Evolutionary conservation across 2,797 vertebrate genomes (phyloP).

Genomic region (Labroides dimidiatus): DNA sequence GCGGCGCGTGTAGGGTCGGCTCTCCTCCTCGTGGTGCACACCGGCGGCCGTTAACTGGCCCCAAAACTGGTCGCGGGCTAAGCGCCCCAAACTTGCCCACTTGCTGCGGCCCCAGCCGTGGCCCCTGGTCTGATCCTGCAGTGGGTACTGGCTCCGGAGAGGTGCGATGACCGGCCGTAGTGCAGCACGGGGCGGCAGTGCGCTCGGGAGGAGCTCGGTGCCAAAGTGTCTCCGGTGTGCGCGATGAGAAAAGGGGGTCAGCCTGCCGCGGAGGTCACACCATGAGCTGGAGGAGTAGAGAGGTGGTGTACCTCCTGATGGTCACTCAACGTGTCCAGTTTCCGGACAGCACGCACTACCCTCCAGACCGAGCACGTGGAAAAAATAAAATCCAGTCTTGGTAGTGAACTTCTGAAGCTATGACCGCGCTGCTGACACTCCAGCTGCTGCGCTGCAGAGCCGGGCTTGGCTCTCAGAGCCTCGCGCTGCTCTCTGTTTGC

Average conservation of each 20-base stretch:
- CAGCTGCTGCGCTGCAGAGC: slow-evolving; percentile 82
- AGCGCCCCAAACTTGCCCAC: slow-evolving; percentile 46
- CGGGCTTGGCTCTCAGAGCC: slow-evolving; percentile 51
- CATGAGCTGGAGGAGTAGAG: slow-evolving; percentile 47
- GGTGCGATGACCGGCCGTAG: slow-evolving; percentile 52
- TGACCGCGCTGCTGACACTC: slow-evolving; percentile 76
- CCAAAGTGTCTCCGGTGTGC: slow-evolving; percentile 49
- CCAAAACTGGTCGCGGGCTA: slow-evolving; percentile 3
- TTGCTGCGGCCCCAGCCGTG: slow-evolving; percentile 27
- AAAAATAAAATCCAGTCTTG: slow-evolving; percentile 78
- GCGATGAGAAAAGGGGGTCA: slow-evolving; percentile 27
- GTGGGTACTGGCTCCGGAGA: slow-evolving; percentile 47
- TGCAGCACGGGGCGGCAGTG: slow-evolving; percentile 58
- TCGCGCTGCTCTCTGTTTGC: background rate
- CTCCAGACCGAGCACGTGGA: slow-evolving; percentile 24
- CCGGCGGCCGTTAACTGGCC: slow-evolving; percentile 15
- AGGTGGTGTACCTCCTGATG: slow-evolving; percentile 40
- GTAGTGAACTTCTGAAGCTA: slow-evolving; percentile 70
- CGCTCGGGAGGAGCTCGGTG: slow-evolving; percentile 58
- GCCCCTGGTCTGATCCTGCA: slow-evolving; percentile 33
- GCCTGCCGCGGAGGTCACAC: slow-evolving; percentile 40
- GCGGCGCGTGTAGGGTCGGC: slow-evolving; percentile 87
- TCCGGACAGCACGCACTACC: slow-evolving; percentile 53
- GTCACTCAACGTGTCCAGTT: slow-evolving; percentile 64
- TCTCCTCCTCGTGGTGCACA: slow-evolving; percentile 76